These are phyloP conservation scores for Cheirogaleus medius DNA, from an alignment of 2,113 vertebrate species.

Conservation along the genomic window DNA sequence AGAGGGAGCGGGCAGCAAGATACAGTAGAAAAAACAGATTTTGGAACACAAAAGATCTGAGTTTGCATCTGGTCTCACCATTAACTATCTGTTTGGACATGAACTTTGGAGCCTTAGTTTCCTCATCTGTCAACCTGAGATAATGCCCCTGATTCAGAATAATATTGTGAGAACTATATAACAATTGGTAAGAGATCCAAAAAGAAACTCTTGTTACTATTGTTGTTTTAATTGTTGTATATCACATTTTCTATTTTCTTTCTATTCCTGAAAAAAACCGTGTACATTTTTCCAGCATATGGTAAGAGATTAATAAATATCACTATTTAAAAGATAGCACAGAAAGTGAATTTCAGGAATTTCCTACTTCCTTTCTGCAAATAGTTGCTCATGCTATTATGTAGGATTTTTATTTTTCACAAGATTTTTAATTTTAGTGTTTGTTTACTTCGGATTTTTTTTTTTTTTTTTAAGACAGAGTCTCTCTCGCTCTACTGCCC, in stretches of 20 bases:
- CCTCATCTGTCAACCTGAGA: background rate
- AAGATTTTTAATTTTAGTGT: background rate
- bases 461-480: too few relatives aligned
- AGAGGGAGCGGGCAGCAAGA: background rate
- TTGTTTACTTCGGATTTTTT: background rate
- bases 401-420: background rate
- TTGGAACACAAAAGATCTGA: background rate
- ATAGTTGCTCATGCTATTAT: background rate
- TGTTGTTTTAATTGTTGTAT: background rate
- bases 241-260: constrained; percentile 15
- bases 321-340: background rate
- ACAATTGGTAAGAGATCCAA: background rate
- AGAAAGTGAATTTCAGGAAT: background rate
- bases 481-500: too few relatives aligned
- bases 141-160: background rate
- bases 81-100: background rate
- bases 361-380: background rate
- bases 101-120: constrained; percentile 5
- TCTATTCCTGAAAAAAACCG: background rate
- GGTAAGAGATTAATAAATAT: background rate
- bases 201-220: background rate
- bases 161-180: background rate
- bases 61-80: background rate
- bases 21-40: background rate
- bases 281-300: background rate